Evolutionary conservation across 2,797 vertebrate genomes (phyloP).

Genomic region (Hydrolagus colliei): DNA sequence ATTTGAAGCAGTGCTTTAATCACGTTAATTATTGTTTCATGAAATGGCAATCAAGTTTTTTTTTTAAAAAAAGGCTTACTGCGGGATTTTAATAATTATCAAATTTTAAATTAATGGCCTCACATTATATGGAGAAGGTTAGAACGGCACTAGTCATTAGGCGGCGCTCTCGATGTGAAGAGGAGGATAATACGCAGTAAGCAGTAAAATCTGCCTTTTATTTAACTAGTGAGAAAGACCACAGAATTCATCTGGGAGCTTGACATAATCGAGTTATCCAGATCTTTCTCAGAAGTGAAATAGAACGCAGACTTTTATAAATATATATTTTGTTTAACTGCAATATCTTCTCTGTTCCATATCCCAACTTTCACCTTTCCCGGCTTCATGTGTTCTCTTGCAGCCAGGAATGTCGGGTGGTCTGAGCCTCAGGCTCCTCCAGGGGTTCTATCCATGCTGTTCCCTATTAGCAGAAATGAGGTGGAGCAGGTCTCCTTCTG

Average conservation of each 20-base stretch:
- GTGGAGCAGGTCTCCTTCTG: not conserved
- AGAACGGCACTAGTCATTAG: not conserved
- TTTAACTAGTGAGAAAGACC: not conserved
- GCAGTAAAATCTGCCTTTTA: not conserved
- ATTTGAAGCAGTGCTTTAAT: not conserved
- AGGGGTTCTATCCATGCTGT: not conserved
- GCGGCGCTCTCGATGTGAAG: not conserved
- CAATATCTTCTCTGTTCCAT: not conserved
- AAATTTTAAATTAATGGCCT: constrained; percentile 3
- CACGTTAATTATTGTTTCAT: constrained; percentile 7
- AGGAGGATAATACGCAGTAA: not conserved
- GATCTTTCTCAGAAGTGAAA: constrained; percentile 4
- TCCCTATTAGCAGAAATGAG: not conserved
- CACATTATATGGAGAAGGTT: constrained; percentile 1
- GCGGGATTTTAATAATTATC: constrained; percentile 27
- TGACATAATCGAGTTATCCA: constrained; percentile 7
- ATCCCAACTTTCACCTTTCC: not conserved
- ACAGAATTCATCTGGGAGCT: not conserved
- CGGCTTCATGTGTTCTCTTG: not conserved
- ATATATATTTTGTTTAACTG: not conserved
- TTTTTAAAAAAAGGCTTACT: not conserved
- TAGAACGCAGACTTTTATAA: not conserved
- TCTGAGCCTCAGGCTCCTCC: not conserved
- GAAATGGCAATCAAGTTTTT: not conserved
- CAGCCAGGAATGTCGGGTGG: not conserved